Percentiles rank a stretch among this genome's conserved stretches.
Conservation (phyloP, 2,113 vertebrate genomes). For the Pangasianodon gigas region DNA sequence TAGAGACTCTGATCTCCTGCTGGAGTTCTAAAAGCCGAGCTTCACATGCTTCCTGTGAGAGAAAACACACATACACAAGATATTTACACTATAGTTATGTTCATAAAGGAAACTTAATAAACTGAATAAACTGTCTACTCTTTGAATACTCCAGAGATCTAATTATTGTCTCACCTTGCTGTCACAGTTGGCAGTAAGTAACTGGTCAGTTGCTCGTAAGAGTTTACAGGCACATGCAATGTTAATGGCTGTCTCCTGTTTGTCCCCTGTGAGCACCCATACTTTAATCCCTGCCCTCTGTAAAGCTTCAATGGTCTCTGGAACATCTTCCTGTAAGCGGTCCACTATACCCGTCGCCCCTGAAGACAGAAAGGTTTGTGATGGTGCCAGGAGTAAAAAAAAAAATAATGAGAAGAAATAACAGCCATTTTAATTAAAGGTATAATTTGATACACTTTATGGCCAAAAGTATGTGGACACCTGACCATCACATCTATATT, state of each 20-base stretch:
- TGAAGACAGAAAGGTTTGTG: slow-evolving; percentile 57
- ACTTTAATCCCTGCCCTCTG: slow-evolving; percentile 87
- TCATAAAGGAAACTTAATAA: background rate
- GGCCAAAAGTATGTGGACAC: background rate
- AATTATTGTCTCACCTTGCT: slow-evolving; percentile 74
- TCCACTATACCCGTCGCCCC: slow-evolving; percentile 93
- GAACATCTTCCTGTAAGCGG: slow-evolving; percentile 89
- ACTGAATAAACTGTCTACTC: background rate
- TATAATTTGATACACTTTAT: background rate
- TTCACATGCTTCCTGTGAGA: slow-evolving; percentile 80
- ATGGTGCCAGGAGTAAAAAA: background rate
- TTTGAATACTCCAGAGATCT: background rate
- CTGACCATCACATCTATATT: background rate
- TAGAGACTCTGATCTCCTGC: slow-evolving; percentile 64
- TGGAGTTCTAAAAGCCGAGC: slow-evolving; percentile 73
- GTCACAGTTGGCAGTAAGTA: slow-evolving; percentile 79
- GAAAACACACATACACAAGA: background rate
- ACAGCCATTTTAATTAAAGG: background rate
- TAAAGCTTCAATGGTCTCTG: slow-evolving; percentile 87
- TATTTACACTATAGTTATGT: background rate
- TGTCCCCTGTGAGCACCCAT: slow-evolving; percentile 96
- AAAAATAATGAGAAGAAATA: background rate
- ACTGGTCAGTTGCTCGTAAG: slow-evolving; percentile 75
- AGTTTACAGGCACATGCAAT: slow-evolving; percentile 88
- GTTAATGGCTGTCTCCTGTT: slow-evolving; percentile 92